Evolutionary conservation across 2,797 vertebrate species (phyloP).

Genomic region (Phrynocephalus forsythii): DNA sequence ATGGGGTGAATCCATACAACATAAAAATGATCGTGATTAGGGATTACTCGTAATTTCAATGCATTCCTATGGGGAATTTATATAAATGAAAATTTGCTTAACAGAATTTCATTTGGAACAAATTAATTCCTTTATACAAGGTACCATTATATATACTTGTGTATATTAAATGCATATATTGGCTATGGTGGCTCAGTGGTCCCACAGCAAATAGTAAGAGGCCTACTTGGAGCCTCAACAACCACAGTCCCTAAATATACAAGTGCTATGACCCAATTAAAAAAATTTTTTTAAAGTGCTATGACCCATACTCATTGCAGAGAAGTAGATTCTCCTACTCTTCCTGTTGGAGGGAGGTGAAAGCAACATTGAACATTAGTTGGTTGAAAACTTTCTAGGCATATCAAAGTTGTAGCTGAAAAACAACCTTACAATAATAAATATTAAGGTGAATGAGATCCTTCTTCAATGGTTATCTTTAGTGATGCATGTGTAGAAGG

Average conservation of each 20-base stretch:
- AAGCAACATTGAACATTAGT: too few relatives aligned
- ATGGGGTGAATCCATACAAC: too few relatives aligned
- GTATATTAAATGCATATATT: too few relatives aligned
- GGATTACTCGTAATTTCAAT: background rate
- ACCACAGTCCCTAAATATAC: background rate
- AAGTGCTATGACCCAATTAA: background rate
- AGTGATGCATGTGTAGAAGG: too few relatives aligned
- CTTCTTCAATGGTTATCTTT: background rate
- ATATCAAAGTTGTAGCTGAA: background rate
- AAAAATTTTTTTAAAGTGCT: background rate
- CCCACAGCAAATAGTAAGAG: background rate
- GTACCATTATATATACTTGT: too few relatives aligned
- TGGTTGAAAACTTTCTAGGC: background rate
- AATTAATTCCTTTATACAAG: too few relatives aligned
- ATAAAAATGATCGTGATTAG: too few relatives aligned
- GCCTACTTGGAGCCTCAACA: background rate
- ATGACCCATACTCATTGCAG: background rate
- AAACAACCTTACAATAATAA: background rate
- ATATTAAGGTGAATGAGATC: background rate
- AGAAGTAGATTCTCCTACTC: background rate
- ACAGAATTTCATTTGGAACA: too few relatives aligned
- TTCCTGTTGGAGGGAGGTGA: background rate
- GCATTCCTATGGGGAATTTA: too few relatives aligned
- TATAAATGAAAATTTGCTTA: too few relatives aligned
- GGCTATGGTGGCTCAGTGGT: too few relatives aligned